These are phyloP conservation scores for Chrysolina haemoptera DNA, from an alignment of 2,888 invertebrate genomes.

Conservation along the genomic window DNA sequence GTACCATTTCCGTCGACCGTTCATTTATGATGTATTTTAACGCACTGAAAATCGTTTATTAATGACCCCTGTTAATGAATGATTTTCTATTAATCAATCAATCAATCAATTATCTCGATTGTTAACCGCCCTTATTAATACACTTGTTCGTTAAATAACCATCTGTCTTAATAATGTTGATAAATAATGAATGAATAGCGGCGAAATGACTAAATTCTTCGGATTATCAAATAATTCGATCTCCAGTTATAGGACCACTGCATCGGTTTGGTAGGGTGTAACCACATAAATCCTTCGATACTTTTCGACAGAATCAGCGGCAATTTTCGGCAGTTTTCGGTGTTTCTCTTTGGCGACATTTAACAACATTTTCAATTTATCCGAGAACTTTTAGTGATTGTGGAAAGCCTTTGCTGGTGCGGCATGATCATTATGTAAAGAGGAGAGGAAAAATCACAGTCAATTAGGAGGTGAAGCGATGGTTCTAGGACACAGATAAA, in stretches of 20 bases:
- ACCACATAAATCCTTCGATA: constrained; percentile 12
- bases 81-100: too few relatives aligned
- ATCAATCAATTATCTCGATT: too few relatives aligned
- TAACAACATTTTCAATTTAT: constrained; percentile 17
- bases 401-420: not conserved
- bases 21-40: too few relatives aligned
- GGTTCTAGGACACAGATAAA: not conserved
- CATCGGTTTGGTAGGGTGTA: constrained; percentile 3
- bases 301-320: not conserved
- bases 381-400: constrained; percentile 9
- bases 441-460: constrained; percentile 1
- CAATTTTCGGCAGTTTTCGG: constrained; percentile 9
- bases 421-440: not conserved
- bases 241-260: not conserved
- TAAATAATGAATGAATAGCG: too few relatives aligned
- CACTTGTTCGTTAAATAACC: too few relatives aligned
- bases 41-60: too few relatives aligned
- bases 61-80: too few relatives aligned
- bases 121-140: too few relatives aligned
- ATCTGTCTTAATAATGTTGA: too few relatives aligned
- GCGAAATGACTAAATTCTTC: too few relatives aligned
- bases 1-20: too few relatives aligned
- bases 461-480: not conserved
- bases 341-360: constrained; percentile 2
- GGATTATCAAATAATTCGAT: constrained; percentile 9